Evolutionary conservation across 2,113 vertebrate genomes (phyloP).

Genomic region (Phaethon lepturus): DNA sequence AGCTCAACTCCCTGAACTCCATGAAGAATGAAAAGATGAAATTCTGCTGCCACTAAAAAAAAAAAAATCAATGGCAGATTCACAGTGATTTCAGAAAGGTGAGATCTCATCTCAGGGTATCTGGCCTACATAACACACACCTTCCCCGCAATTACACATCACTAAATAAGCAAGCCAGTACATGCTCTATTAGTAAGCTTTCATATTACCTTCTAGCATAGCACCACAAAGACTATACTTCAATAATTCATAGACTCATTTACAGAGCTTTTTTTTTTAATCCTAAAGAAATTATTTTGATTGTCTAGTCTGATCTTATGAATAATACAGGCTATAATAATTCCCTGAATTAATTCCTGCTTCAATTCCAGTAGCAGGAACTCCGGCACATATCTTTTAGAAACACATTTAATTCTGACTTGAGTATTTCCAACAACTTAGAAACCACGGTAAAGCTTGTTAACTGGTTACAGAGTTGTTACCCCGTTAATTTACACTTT

Average conservation of each 20-base stretch:
- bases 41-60: not conserved
- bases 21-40: not conserved
- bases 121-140: rapidly evolving
- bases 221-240: not conserved
- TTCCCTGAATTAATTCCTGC: not conserved
- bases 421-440: not conserved
- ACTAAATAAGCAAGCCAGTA: not conserved
- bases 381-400: not conserved
- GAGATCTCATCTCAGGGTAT: not conserved
- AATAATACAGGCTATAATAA: slow-evolving; percentile 41
- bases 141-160: not conserved
- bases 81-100: not conserved
- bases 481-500: not conserved
- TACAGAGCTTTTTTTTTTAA: not conserved
- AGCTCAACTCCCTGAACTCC: not conserved
- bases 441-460: not conserved
- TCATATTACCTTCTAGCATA: not conserved
- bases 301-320: not conserved
- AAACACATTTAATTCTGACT: not conserved
- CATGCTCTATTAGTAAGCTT: not conserved
- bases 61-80: not conserved
- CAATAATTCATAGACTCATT: slow-evolving; percentile 34
- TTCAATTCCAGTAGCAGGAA: not conserved
- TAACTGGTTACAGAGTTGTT: not conserved
- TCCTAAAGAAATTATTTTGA: slow-evolving; percentile 7